Evolutionary conservation across 2,113 vertebrate genomes (phyloP).

Genomic region (Tetraodon nigroviridis): DNA sequence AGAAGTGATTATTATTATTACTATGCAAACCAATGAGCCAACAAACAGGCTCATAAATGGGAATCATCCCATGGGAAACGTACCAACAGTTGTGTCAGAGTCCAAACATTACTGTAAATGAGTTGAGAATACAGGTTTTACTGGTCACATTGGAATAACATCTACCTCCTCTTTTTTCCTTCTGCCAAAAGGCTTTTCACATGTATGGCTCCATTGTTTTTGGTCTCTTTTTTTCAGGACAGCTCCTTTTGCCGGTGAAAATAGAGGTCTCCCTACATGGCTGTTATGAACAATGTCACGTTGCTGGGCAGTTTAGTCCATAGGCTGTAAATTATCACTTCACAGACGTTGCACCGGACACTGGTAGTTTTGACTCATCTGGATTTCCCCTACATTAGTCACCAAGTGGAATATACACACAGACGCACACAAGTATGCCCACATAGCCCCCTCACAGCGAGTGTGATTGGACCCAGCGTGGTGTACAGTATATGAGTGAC

Average conservation of each 20-base stretch:
- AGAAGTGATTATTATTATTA: slow-evolving; percentile 64
- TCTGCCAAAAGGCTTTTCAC: not conserved
- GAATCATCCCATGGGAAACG: slow-evolving; percentile 70
- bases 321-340: slow-evolving; percentile 67
- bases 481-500: slow-evolving; percentile 51
- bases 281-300: slow-evolving; percentile 56
- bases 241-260: slow-evolving; percentile 18
- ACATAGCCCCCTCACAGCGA: slow-evolving; percentile 50
- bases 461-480: slow-evolving; percentile 40
- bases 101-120: slow-evolving; percentile 42
- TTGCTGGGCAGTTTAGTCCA: slow-evolving; percentile 73
- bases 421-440: slow-evolving; percentile 58
- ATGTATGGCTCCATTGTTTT: not conserved
- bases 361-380: slow-evolving; percentile 73
- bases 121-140: slow-evolving; percentile 49
- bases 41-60: slow-evolving; percentile 21
- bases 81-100: slow-evolving; percentile 59
- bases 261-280: slow-evolving; percentile 25
- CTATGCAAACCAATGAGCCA: not conserved
- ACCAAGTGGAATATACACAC: slow-evolving; percentile 71
- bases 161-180: slow-evolving; percentile 1
- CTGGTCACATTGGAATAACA: slow-evolving; percentile 31
- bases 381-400: slow-evolving; percentile 78
- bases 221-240: not conserved
- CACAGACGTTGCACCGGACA: slow-evolving; percentile 60